Evolutionary conservation across 2,888 invertebrate genomes (phyloP).

Genomic region (Cephus pygmeus): DNA sequence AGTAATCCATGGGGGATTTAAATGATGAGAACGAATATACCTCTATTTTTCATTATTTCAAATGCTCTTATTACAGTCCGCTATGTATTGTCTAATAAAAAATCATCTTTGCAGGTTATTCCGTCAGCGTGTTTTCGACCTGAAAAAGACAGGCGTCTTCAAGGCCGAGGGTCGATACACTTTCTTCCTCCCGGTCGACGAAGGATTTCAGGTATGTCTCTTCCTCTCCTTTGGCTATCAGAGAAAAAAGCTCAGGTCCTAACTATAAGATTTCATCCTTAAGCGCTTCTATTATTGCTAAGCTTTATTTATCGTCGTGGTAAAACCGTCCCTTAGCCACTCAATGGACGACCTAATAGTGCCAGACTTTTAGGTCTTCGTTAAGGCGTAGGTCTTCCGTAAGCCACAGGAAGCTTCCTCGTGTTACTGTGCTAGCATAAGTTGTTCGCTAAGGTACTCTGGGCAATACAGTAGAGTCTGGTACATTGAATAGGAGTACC

Average conservation of each 20-base stretch:
- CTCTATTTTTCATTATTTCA: not conserved
- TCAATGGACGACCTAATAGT: not conserved
- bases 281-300: not conserved
- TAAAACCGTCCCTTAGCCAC: not conserved
- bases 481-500: not conserved
- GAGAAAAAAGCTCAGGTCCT: not conserved
- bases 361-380: not conserved
- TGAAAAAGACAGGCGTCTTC: conserved; percentile 80
- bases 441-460: not conserved
- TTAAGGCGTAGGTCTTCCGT: not conserved
- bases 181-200: conserved; percentile 91
- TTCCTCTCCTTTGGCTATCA: not conserved
- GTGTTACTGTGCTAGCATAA: not conserved
- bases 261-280: not conserved
- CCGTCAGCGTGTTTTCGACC: conserved; percentile 79
- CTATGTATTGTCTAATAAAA: not conserved
- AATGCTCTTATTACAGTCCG: too few species aligned
- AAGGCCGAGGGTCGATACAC: conserved; percentile 84
- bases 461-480: not conserved
- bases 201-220: conserved; percentile 82
- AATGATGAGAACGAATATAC: conserved; percentile 2
- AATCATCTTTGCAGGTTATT: conserved; percentile 71
- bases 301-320: not conserved
- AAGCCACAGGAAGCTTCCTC: not conserved
- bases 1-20: not conserved